Evolutionary conservation across 2,888 invertebrate species (phyloP).

Genomic region (Tetrapedia diversipes): DNA sequence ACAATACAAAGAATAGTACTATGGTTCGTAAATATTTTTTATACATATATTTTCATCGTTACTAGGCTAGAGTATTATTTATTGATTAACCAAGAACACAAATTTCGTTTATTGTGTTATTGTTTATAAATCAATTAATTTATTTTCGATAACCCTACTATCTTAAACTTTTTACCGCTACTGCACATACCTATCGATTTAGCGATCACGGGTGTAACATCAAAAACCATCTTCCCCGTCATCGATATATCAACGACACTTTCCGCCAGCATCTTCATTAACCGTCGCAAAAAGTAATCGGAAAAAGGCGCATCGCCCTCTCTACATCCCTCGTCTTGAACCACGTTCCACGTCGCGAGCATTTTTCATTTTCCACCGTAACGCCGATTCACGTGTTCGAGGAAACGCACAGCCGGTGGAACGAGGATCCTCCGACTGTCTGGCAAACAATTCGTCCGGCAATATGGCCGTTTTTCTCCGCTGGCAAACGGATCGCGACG

Average conservation of each 20-base stretch:
- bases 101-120: no score
- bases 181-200: no score
- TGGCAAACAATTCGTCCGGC: slow-evolving; percentile 40
- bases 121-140: no score
- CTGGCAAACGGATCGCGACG: slow-evolving; percentile 21
- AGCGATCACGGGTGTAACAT: no score
- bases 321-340: not conserved
- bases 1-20: no score
- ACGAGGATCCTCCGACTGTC: slow-evolving; percentile 10
- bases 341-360: slow-evolving; percentile 2
- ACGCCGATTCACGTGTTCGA: slow-evolving; percentile 20
- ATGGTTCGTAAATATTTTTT: no score
- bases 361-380: slow-evolving; percentile 39
- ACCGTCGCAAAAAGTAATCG: not conserved
- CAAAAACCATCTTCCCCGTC: not conserved
- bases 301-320: not conserved
- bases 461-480: slow-evolving; percentile 38
- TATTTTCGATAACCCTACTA: no score
- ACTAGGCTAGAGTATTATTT: no score
- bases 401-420: not conserved
- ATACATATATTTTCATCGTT: no score
- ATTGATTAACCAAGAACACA: no score
- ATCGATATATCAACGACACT: slow-evolving; percentile 10
- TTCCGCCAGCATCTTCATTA: slow-evolving; percentile 5
- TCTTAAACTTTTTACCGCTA: no score